These are phyloP conservation scores for Lycophotia porphyrea DNA, from an alignment of 2,888 invertebrate genomes.

Conservation along the genomic window DNA sequence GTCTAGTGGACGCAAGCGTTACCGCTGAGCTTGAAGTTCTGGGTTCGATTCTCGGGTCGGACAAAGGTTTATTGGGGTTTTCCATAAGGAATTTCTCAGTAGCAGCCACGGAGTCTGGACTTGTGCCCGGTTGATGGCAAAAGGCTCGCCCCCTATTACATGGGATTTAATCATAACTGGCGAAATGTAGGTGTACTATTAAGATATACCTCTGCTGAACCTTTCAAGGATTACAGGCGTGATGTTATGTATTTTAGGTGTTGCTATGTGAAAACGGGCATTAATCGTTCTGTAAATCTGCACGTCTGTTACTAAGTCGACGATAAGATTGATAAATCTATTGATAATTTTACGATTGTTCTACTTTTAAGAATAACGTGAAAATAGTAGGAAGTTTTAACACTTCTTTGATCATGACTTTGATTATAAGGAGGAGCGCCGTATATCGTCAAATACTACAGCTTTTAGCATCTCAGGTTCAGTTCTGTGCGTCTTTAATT, in stretches of 20 bases:
- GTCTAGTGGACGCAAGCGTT: too few relatives aligned
- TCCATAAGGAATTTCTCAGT: too few relatives aligned
- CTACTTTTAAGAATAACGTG: constrained; percentile 13
- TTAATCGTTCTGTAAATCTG: constrained; percentile 8
- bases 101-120: too few relatives aligned
- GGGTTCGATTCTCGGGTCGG: too few relatives aligned
- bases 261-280: not conserved
- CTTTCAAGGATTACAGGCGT: not conserved
- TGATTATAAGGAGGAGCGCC: not conserved
- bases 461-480: not conserved
- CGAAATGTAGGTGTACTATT: too few relatives aligned
- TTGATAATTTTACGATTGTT: constrained; percentile 4
- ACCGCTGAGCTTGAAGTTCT: too few relatives aligned
- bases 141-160: too few relatives aligned
- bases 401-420: constrained; percentile 9
- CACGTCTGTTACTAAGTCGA: constrained; percentile 9
- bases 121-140: too few relatives aligned
- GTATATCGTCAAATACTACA: not conserved
- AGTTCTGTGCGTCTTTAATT: not conserved
- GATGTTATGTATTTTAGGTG: not conserved
- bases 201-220: too few relatives aligned
- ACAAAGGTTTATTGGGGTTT: too few relatives aligned
- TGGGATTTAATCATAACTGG: too few relatives aligned
- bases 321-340: constrained; percentile 28
- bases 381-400: not conserved